Conservation (phyloP, 2,888 invertebrate species). For the Plemyria rubiginata region DNA sequence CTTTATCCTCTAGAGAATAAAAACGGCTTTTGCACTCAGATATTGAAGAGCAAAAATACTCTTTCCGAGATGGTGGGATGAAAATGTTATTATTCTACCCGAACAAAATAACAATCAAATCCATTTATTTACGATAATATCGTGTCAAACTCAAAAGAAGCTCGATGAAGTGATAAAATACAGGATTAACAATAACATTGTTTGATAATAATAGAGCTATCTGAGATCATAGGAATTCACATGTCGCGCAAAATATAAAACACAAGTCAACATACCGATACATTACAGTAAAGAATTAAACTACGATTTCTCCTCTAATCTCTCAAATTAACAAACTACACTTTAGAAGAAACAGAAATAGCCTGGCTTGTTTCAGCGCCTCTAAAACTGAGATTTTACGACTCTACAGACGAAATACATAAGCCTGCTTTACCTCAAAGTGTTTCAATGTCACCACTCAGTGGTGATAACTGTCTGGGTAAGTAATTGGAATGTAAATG, state of each 20-base stretch:
- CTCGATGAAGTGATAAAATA: too few relatives aligned
- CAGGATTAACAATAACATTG: too few relatives aligned
- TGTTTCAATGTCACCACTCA: slow-evolving; percentile 22
- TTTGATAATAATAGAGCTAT: too few relatives aligned
- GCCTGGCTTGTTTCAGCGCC: slow-evolving; percentile 12
- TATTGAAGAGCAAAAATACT: too few relatives aligned
- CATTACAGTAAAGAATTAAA: slow-evolving; percentile 10
- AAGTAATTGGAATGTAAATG: slow-evolving; percentile 19
- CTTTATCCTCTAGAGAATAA: too few relatives aligned
- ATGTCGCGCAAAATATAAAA: slow-evolving; percentile 2
- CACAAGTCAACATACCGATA: neutral
- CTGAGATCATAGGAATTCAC: too few relatives aligned
- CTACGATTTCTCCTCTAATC: slow-evolving; percentile 16
- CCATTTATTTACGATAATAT: too few relatives aligned
- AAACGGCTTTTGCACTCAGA: too few relatives aligned
- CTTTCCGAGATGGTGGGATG: too few relatives aligned
- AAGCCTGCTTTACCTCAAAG: slow-evolving; percentile 25
- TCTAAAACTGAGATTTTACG: slow-evolving; percentile 29
- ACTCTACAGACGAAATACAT: slow-evolving; percentile 15
- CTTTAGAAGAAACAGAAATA: slow-evolving; percentile 40
- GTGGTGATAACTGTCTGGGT: slow-evolving; percentile 11
- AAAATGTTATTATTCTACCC: too few relatives aligned
- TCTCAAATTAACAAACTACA: slow-evolving; percentile 22
- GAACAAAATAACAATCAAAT: too few relatives aligned
- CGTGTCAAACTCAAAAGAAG: neutral